phyloP scores from a whole-genome alignment of 2,113 vertebrate genomes.

The Dendropsophus ebraccatus region DNA sequence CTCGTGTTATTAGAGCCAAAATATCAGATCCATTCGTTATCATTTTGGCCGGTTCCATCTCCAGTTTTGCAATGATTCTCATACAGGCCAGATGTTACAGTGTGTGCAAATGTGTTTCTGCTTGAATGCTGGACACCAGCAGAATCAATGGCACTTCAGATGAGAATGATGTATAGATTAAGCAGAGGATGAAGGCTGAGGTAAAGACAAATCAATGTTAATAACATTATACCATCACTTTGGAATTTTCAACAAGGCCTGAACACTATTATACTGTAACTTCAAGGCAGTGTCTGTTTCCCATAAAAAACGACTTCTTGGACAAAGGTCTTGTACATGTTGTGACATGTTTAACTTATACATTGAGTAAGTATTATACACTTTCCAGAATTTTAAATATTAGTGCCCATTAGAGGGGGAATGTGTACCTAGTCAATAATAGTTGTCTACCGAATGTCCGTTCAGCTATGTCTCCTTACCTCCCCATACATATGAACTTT shows the following conservation, averaged over 20 bases:
- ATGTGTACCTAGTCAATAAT: not conserved
- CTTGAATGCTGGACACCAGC: not conserved
- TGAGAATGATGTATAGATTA: constrained; percentile 20
- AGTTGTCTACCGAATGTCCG: not conserved
- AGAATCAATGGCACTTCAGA: not conserved
- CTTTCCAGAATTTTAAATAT: not conserved
- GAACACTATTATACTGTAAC: not conserved
- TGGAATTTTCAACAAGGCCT: constrained; percentile 11
- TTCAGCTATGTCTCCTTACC: too few relatives aligned
- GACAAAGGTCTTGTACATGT: not conserved
- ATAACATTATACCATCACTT: not conserved
- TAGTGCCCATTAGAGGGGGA: not conserved
- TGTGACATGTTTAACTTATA: not conserved
- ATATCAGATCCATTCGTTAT: constrained; percentile 32
- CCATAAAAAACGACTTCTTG: not conserved
- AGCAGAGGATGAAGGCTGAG: not conserved
- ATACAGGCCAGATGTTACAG: constrained; percentile 48
- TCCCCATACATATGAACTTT: too few relatives aligned
- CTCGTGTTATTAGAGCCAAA: constrained; percentile 32
- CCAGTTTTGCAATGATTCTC: constrained; percentile 11
- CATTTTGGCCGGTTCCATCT: constrained; percentile 2
- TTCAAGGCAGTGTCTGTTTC: not conserved
- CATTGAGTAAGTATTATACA: not conserved
- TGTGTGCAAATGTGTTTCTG: constrained; percentile 9
- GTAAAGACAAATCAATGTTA: constrained; percentile 11